Conservation (phyloP, 2,797 vertebrate species). For the Xerus rutilus region DNA sequence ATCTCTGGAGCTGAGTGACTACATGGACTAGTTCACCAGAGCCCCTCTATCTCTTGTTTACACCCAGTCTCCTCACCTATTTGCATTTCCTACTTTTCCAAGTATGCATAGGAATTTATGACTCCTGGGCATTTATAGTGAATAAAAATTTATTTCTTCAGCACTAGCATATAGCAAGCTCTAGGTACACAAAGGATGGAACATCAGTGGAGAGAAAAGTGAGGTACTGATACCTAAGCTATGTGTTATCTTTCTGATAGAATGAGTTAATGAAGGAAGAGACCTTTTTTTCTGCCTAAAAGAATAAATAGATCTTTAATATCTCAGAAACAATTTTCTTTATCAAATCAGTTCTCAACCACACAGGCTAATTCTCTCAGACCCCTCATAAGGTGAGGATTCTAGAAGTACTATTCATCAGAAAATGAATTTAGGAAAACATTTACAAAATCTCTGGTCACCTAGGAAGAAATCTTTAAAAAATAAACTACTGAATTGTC, state of each 20-base stretch:
- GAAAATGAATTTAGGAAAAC: slow-evolving; percentile 64
- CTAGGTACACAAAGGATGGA: slow-evolving; percentile 1
- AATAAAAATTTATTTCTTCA: slow-evolving; percentile 50
- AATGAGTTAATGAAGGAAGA: slow-evolving; percentile 29
- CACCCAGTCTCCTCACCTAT: neutral
- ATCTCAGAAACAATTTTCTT: slow-evolving; percentile 52
- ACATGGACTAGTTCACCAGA: neutral
- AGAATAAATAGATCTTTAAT: slow-evolving; percentile 47
- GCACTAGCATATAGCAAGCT: neutral
- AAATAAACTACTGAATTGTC: slow-evolving; percentile 30
- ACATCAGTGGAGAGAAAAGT: neutral
- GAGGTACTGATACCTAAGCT: neutral
- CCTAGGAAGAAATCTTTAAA: slow-evolving; percentile 34
- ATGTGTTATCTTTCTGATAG: neutral
- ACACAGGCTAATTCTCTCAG: slow-evolving; percentile 64
- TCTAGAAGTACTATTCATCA: slow-evolving; percentile 58
- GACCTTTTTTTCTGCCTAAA: slow-evolving; percentile 16
- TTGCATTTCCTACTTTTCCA: neutral
- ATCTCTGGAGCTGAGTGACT: neutral
- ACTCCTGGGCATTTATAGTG: neutral
- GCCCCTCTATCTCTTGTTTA: neutral
- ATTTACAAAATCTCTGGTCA: slow-evolving; percentile 59
- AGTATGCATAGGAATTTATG: neutral
- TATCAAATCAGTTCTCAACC: slow-evolving; percentile 57
- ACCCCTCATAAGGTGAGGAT: slow-evolving; percentile 22